Evolutionary conservation across 2,113 vertebrate genomes (phyloP).

Genomic region (Campylomormyrus numenius): DNA sequence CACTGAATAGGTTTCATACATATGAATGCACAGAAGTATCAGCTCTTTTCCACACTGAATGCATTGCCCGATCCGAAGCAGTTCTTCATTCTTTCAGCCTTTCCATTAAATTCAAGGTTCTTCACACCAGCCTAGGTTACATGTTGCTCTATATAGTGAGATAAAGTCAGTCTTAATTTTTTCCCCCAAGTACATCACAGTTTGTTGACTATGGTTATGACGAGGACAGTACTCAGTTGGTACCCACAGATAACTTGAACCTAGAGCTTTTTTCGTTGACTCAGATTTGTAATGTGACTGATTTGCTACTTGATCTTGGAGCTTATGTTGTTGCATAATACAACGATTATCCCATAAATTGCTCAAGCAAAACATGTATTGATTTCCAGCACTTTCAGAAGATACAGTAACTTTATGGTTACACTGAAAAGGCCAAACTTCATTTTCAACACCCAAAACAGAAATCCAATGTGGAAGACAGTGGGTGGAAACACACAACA

Average conservation of each 20-base stretch:
- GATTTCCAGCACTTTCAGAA: background rate
- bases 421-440: background rate
- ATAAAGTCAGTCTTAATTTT: background rate
- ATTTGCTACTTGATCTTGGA: background rate
- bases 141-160: background rate
- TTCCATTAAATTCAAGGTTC: background rate
- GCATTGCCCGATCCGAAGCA: background rate
- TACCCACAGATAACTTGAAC: background rate
- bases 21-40: background rate
- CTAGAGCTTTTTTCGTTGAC: background rate
- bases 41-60: background rate
- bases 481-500: background rate
- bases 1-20: background rate
- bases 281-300: background rate
- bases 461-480: background rate
- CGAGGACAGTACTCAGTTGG: background rate
- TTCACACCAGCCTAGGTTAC: background rate
- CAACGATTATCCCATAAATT: background rate
- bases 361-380: background rate
- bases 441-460: background rate
- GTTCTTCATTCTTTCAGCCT: background rate
- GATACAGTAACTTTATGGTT: background rate
- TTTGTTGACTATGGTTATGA: background rate
- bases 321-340: background rate
- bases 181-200: background rate